Evolutionary conservation across 1,140 invertebrate genomes (phyloP), one percentile per base, ranked within the genome.

Genomic region (Drosophila pseudoobscura): DNA sequence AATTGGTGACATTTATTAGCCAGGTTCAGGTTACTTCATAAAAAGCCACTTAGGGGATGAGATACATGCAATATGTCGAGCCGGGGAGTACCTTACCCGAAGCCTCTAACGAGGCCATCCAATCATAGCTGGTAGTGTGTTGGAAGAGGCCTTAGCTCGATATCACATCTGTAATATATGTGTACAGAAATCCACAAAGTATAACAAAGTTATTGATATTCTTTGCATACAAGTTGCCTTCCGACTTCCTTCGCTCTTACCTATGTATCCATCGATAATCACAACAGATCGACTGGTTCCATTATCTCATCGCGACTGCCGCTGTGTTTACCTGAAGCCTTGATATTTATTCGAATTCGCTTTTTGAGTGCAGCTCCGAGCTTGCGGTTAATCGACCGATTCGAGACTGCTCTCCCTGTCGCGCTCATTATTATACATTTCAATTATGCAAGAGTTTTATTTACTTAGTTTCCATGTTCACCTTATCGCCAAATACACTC

Each of bases 1-100:
- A 87, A 87, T 79, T 65, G 72, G 72, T 61, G 72, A 87, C 78
- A 88, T 87, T 87, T 88, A 79, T 88, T 88, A 82, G 69, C 39
- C 45, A 50, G 55, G 35, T 63, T 78, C 61, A 53, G 64, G 60
- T 54, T 54, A 64, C 45, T 49, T 44, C 41, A 45, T 39, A 58
- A 73, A 64, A 66, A 57, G 44, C 45, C 29, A 51, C 41, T 60
- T 52, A 73, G 39, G 53, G 31, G 44, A 61, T 64, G 31, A 60
- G 56, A 69, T 50, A 57, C 49, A 3, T 49, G 8, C 11, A n/a
- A 50, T 13, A 29, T 11, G 7, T 35, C 31, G 9, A 35, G 11
- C 0, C 31, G 3, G 8, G 11, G 0, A 13, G 35, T 13, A 13
- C 9, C 35, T 1, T 3, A 35, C 9, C 8, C 31, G 24, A 24